A percentile compares a stretch with the other conserved stretches of the same genome.
Evolutionary conservation across 2,113 vertebrate species (phyloP).

Genomic region (Antennarius striatus): DNA sequence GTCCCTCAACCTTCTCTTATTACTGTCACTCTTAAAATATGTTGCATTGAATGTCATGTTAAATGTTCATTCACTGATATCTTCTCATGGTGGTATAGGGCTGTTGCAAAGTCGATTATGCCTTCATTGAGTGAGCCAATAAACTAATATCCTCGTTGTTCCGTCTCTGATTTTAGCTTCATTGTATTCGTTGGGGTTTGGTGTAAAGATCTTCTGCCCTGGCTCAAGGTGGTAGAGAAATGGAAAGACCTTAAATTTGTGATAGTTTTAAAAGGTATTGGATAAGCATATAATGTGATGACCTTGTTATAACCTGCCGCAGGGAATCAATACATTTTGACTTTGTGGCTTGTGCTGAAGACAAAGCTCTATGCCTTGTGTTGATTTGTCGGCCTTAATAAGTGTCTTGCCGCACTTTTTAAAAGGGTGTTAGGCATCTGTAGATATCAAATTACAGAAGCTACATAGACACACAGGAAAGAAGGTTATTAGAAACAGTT

Average conservation of each 20-base stretch:
- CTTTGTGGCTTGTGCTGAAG: constrained; percentile 1
- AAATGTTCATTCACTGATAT: background rate
- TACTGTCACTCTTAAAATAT: background rate
- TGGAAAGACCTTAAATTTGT: background rate
- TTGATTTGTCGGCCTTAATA: constrained; percentile 6
- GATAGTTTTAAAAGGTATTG: background rate
- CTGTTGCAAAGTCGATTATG: constrained; percentile 4
- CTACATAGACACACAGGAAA: background rate
- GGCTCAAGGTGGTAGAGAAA: too few species aligned
- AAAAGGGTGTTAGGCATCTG: constrained; percentile 16
- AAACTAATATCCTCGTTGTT: too few species aligned
- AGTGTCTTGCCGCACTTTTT: background rate
- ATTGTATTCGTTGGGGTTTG: constrained; percentile 20
- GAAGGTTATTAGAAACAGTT: too few species aligned
- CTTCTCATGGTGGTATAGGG: background rate
- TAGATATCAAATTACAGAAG: constrained; percentile 20
- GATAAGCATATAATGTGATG: background rate
- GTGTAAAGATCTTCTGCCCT: background rate
- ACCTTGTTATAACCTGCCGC: background rate
- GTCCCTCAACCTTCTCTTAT: too few species aligned
- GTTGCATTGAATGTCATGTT: background rate
- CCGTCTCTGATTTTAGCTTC: constrained; percentile 8
- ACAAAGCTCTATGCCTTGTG: background rate
- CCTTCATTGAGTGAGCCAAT: background rate
- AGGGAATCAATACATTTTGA: constrained; percentile 24